Conservation (phyloP, 2,888 invertebrate genomes). For the Sphecodes monilicornis region DNA sequence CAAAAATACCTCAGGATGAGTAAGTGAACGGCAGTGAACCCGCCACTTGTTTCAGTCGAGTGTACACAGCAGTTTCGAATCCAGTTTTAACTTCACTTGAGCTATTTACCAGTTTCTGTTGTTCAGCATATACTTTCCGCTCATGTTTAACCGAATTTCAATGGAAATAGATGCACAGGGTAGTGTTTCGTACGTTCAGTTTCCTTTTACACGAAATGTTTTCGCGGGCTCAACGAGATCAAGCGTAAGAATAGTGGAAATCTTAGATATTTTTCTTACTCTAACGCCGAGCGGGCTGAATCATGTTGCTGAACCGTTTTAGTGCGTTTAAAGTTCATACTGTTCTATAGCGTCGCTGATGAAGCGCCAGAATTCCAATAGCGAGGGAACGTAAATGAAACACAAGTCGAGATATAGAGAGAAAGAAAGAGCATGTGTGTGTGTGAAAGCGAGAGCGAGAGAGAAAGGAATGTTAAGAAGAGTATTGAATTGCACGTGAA, state of each 20-base stretch:
- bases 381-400: not conserved
- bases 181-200: constrained; percentile 27
- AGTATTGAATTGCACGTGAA: constrained; percentile 28
- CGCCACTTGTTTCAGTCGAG: constrained; percentile 20
- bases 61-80: constrained; percentile 4
- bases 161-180: constrained; percentile 13
- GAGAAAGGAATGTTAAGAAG: constrained; percentile 11
- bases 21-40: constrained; percentile 31
- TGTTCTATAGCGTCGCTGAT: not conserved
- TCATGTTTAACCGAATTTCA: constrained; percentile 11
- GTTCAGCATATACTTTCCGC: constrained; percentile 5
- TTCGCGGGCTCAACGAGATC: constrained; percentile 8
- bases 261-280: constrained; percentile 35
- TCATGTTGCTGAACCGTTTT: constrained; percentile 13
- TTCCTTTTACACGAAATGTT: constrained; percentile 59
- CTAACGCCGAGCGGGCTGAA: constrained; percentile 8
- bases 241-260: not conserved
- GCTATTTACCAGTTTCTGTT: constrained; percentile 15
- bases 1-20: constrained; percentile 47
- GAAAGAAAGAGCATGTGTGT: not conserved
- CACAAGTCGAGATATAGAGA: not conserved
- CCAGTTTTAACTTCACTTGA: constrained; percentile 2
- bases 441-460: not conserved
- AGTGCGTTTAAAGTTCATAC: constrained; percentile 16
- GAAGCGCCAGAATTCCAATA: constrained; percentile 29